phyloP scores from a whole-genome alignment of 2,888 invertebrate species.

The Liodrosophila aerea region DNA sequence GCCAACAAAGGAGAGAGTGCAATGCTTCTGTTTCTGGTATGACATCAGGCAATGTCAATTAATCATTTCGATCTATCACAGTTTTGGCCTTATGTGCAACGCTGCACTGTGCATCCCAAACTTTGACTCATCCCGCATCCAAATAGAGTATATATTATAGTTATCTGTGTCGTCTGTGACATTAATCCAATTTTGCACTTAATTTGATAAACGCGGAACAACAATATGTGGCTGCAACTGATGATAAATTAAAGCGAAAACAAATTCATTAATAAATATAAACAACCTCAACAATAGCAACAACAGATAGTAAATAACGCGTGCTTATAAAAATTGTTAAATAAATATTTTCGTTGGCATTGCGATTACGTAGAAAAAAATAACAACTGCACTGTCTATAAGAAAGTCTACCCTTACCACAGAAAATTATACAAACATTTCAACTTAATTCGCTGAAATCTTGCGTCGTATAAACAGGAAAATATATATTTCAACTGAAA shows the following conservation, averaged over 20 bases:
- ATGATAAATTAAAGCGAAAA: slow-evolving; percentile 34
- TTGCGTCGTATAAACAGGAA: slow-evolving; percentile 6
- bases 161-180: slow-evolving; percentile 29
- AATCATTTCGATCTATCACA: slow-evolving; percentile 11
- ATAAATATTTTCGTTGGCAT: slow-evolving; percentile 55
- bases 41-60: slow-evolving; percentile 40
- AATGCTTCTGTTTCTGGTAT: slow-evolving; percentile 22
- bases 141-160: slow-evolving; percentile 13
- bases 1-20: neutral
- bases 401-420: slow-evolving; percentile 8
- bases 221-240: slow-evolving; percentile 24
- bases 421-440: slow-evolving; percentile 1
- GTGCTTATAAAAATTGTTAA: slow-evolving; percentile 48
- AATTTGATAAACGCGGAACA: slow-evolving; percentile 52
- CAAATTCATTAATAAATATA: slow-evolving; percentile 45
- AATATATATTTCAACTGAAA: neutral
- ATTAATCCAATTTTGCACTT: slow-evolving; percentile 56
- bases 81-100: slow-evolving; percentile 25
- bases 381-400: slow-evolving; percentile 30
- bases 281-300: slow-evolving; percentile 28
- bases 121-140: slow-evolving; percentile 33
- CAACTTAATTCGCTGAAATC: neutral
- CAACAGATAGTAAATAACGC: slow-evolving; percentile 31
- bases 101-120: slow-evolving; percentile 30
- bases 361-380: slow-evolving; percentile 39